These are phyloP conservation scores for Hyperoodon ampullatus DNA, from an alignment of 2,113 vertebrate species.

Conservation along the genomic window DNA sequence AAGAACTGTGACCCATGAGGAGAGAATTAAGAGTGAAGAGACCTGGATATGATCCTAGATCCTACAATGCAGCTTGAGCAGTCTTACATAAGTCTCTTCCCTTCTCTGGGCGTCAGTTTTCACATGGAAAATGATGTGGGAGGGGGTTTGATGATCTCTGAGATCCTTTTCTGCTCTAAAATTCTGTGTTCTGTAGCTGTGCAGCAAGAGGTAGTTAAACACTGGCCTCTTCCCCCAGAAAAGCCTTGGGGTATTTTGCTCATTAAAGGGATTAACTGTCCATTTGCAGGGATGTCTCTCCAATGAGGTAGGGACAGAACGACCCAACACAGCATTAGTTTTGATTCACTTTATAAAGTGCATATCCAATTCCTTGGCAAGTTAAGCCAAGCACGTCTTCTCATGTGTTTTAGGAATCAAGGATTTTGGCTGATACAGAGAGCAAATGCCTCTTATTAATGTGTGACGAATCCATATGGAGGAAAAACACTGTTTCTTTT, in stretches of 20 bases:
- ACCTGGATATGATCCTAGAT: not conserved
- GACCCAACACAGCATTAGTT: constrained; percentile 27
- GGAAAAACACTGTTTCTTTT: constrained; percentile 48
- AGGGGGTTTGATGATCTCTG: not conserved
- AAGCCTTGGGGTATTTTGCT: constrained; percentile 19
- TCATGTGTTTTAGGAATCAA: constrained; percentile 72
- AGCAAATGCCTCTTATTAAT: constrained; percentile 73
- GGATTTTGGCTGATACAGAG: constrained; percentile 71
- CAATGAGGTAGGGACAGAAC: constrained; percentile 14
- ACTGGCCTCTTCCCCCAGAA: constrained; percentile 33
- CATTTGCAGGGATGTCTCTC: constrained; percentile 48
- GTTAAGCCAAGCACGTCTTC: constrained; percentile 66
- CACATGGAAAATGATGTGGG: not conserved
- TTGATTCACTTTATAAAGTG: constrained; percentile 54
- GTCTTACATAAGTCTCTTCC: not conserved
- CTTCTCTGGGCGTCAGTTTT: not conserved
- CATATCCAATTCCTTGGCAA: constrained; percentile 60
- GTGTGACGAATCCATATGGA: constrained; percentile 76
- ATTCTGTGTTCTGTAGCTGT: not conserved
- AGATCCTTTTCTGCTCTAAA: not conserved
- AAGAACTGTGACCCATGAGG: not conserved
- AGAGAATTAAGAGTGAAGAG: not conserved
- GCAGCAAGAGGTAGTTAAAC: constrained; percentile 1
- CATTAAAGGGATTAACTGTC: constrained; percentile 61
- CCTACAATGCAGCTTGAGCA: not conserved